Percentiles rank a stretch among this genome's conserved stretches.
phyloP scores from a whole-genome alignment of 2,888 invertebrate species.

The Euzophera pinguis region DNA sequence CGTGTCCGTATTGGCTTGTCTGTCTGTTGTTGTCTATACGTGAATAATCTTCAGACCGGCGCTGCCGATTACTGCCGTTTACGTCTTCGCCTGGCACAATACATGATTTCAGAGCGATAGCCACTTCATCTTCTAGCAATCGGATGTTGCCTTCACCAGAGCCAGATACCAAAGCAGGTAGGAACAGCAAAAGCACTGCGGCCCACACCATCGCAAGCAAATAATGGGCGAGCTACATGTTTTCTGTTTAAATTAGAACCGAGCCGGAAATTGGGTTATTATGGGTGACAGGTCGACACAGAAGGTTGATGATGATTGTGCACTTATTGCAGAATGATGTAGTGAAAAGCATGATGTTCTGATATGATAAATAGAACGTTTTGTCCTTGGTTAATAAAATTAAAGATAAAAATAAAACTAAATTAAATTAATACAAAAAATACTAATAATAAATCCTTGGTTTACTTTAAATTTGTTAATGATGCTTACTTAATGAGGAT shows the following conservation, averaged over 20 bases:
- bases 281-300: conserved; percentile 44
- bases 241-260: conserved; percentile 37
- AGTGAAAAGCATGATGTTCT: conserved; percentile 5
- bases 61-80: conserved; percentile 31
- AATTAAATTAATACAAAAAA: no score
- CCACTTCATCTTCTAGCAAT: conserved; percentile 63
- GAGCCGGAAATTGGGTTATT: conserved; percentile 50
- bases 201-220: conserved; percentile 38
- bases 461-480: no score
- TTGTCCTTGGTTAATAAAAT: no score
- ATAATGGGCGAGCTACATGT: conserved; percentile 17
- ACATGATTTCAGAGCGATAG: conserved; percentile 54
- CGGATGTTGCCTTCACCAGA: conserved; percentile 64
- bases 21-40: conserved; percentile 41
- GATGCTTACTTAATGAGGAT: no score
- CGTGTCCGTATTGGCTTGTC: conserved; percentile 47
- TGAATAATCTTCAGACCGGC: conserved; percentile 35
- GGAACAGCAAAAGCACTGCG: conserved; percentile 33
- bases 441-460: no score
- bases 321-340: conserved; percentile 11
- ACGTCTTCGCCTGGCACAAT: conserved; percentile 23
- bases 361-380: background rate
- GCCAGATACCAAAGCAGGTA: conserved; percentile 43
- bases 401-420: no score
- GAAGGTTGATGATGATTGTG: conserved; percentile 19